These are phyloP conservation scores for Mesembrinibis cayennensis DNA, from an alignment of 2,113 vertebrate species.

Conservation along the genomic window DNA sequence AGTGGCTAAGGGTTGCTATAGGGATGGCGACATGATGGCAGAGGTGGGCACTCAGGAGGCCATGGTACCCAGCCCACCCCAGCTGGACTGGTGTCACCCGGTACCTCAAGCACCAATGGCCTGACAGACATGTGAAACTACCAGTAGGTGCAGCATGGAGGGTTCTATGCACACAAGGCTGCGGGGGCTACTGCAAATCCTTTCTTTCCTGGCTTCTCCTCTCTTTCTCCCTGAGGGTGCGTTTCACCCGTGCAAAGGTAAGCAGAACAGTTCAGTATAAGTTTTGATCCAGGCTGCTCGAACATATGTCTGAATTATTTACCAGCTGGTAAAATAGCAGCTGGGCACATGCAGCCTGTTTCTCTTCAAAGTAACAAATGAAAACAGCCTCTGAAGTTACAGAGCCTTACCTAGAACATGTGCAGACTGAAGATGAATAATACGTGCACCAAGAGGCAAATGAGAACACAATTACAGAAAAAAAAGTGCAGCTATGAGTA, in stretches of 20 bases:
- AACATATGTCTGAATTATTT: neutral
- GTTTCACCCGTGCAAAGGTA: neutral
- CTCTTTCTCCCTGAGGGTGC: neutral
- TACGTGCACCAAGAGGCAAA: neutral
- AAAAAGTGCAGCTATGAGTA: neutral
- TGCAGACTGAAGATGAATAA: neutral
- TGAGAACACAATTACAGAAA: neutral
- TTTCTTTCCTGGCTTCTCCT: neutral
- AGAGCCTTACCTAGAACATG: neutral
- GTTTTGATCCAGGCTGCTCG: neutral
- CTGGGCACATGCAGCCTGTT: neutral
- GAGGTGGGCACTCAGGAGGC: neutral
- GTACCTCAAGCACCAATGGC: neutral
- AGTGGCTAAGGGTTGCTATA: neutral
- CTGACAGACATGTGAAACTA: neutral
- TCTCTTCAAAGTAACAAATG: neutral
- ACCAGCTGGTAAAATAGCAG: neutral
- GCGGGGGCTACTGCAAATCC: neutral
- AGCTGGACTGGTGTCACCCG: rapidly evolving
- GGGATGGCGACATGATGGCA: neutral
- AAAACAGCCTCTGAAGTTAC: neutral
- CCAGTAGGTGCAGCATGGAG: neutral
- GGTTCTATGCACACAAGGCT: neutral
- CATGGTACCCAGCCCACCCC: neutral
- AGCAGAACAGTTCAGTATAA: neutral